Percentiles rank a stretch among this genome's conserved stretches.
Evolutionary conservation across 1,140 invertebrate genomes (phyloP).

Genomic region (Formica selysi): DNA sequence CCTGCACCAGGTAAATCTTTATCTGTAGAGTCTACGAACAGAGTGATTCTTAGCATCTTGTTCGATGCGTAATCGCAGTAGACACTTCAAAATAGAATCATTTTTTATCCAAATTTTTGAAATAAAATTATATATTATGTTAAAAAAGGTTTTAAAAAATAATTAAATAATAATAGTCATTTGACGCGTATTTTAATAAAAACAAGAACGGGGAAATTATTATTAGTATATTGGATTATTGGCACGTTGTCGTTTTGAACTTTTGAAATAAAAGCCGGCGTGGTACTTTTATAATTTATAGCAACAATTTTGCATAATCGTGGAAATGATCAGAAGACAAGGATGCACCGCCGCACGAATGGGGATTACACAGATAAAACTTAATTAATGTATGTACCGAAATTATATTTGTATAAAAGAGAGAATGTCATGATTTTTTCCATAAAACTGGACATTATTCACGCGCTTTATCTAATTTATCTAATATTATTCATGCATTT

Average conservation of each 20-base stretch:
- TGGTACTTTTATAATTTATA: not conserved
- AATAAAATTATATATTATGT: not conserved
- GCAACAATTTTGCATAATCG: not conserved
- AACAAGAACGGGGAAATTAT: not conserved
- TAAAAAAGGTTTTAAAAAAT: not conserved
- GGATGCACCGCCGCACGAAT: too few species aligned
- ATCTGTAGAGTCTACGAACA: slow-evolving; percentile 19
- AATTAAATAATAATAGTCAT: not conserved
- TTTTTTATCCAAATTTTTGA: not conserved
- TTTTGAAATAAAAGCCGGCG: not conserved
- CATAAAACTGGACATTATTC: too few species aligned
- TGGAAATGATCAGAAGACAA: too few species aligned
- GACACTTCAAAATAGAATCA: not conserved
- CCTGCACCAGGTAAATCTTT: slow-evolving; percentile 65
- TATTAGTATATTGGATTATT: not conserved
- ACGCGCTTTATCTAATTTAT: too few species aligned
- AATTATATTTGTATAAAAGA: too few species aligned
- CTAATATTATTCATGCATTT: too few species aligned
- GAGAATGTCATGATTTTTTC: too few species aligned
- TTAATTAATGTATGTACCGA: too few species aligned
- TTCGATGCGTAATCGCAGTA: not conserved
- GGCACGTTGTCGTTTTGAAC: not conserved
- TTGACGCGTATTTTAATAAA: not conserved
- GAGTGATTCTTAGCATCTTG: not conserved
- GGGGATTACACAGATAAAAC: too few species aligned